Conservation (phyloP, 2,797 vertebrate species). For the Neosilurus mollespiculum region DNA sequence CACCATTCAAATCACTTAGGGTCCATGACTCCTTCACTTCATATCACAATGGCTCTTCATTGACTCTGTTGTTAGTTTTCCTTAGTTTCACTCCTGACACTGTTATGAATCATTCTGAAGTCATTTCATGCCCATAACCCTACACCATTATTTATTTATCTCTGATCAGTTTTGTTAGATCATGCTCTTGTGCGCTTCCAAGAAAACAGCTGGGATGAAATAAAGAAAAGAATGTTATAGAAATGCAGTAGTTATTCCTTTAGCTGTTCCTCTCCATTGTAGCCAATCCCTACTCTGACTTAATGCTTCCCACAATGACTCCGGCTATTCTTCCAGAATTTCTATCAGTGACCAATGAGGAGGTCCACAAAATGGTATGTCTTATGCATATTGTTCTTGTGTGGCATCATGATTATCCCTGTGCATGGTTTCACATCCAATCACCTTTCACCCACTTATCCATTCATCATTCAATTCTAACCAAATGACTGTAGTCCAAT, state of each 20-base stretch:
- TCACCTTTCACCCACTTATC: conserved; percentile 1
- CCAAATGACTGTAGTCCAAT: no score
- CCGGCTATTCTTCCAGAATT: conserved; percentile 98
- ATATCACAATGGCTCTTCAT: neutral
- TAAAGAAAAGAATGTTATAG: neutral
- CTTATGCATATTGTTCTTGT: conserved; percentile 61
- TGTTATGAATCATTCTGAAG: neutral
- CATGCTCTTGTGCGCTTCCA: conserved; percentile 45
- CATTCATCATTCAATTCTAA: neutral
- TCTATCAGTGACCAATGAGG: conserved; percentile 98
- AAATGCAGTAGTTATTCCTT: neutral
- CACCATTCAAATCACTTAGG: neutral
- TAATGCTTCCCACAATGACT: conserved; percentile 80
- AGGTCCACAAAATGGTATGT: conserved; percentile 90
- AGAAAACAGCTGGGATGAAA: neutral
- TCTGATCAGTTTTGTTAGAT: conserved; percentile 50
- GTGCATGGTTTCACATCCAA: conserved; percentile 66
- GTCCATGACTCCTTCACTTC: neutral
- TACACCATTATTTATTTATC: conserved; percentile 14
- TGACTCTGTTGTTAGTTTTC: neutral
- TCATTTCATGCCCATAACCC: neutral
- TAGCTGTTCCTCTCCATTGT: conserved; percentile 7
- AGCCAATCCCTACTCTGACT: conserved; percentile 23
- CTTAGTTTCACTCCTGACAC: neutral
- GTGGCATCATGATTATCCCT: conserved; percentile 42